These are phyloP conservation scores for Drosophila pandora DNA, from an alignment of 1,140 invertebrate species.

Conservation along the genomic window DNA sequence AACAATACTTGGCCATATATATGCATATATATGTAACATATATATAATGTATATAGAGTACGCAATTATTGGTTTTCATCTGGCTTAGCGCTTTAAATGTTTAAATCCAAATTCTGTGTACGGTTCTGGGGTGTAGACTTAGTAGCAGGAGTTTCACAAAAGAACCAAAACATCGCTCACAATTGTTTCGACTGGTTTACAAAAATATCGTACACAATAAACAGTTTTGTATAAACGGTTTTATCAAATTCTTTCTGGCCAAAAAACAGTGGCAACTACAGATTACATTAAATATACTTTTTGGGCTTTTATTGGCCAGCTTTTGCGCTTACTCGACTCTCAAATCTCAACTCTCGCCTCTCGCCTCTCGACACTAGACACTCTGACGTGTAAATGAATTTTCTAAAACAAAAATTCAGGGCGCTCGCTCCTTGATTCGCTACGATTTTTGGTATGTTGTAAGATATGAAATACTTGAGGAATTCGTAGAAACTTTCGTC, in stretches of 20 bases:
- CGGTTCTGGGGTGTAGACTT: slow-evolving; percentile 21
- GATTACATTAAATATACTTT: slow-evolving; percentile 34
- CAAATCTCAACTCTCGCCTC: not conserved
- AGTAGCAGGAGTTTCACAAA: slow-evolving; percentile 39
- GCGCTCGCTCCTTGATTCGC: slow-evolving; percentile 31
- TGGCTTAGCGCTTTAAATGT: slow-evolving; percentile 34
- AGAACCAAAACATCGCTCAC: slow-evolving; percentile 51
- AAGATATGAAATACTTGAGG: slow-evolving; percentile 64
- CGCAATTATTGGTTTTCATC: slow-evolving; percentile 25
- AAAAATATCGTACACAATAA: slow-evolving; percentile 71
- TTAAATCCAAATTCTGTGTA: slow-evolving; percentile 15
- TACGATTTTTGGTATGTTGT: slow-evolving; percentile 52
- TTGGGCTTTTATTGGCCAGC: slow-evolving; percentile 26
- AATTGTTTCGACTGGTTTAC: slow-evolving; percentile 55
- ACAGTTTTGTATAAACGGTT: slow-evolving; percentile 51
- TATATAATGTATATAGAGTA: slow-evolving; percentile 49
- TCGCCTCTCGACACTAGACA: slow-evolving; percentile 1
- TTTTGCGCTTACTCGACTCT: slow-evolving; percentile 58
- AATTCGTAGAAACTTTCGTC: slow-evolving; percentile 41
- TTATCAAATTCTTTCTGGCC: slow-evolving; percentile 41
- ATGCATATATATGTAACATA: slow-evolving; percentile 26
- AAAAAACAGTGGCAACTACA: slow-evolving; percentile 19
- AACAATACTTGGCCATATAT: slow-evolving; percentile 69
- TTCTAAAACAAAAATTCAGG: slow-evolving; percentile 78
- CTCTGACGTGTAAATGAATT: slow-evolving; percentile 60